Evolutionary conservation across 35 echinoderm and acorn worm species (phyloP).

Genomic region (Apostichopus japonicus): DNA sequence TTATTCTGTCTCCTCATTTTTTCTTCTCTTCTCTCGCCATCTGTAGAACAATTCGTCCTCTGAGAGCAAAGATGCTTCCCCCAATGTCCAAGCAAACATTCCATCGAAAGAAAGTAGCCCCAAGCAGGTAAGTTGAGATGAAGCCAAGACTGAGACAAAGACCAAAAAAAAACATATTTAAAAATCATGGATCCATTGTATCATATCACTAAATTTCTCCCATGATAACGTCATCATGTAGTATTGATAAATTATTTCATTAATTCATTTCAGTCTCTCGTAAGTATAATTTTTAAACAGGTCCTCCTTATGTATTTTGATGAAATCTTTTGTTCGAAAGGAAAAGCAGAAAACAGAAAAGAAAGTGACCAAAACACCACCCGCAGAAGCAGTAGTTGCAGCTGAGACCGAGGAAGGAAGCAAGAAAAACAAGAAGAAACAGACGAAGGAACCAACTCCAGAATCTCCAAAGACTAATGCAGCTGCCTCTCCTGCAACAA

Average conservation of each 20-base stretch:
- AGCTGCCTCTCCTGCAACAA: background rate
- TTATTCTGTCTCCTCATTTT: no score
- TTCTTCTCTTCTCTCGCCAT: background rate
- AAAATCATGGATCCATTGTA: no score
- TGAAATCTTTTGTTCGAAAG: no score
- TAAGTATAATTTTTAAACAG: no score
- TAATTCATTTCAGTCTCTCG: no score
- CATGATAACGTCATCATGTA: no score
- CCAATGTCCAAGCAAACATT: background rate
- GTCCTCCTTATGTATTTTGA: no score
- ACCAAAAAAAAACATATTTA: no score
- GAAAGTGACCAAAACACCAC: background rate
- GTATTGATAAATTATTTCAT: no score
- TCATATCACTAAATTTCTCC: no score
- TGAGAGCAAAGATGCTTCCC: background rate
- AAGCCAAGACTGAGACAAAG: no score
- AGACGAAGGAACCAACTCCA: background rate
- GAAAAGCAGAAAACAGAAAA: no score
- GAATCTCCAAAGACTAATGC: background rate
- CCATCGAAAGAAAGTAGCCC: background rate
- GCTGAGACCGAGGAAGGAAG: background rate
- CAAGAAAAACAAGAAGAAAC: conserved; percentile 31
- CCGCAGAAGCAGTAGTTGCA: background rate
- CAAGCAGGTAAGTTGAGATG: background rate
- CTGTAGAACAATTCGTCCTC: background rate